Conservation (phyloP, 2,797 vertebrate species). For the Rhadinocentrus ornatus region DNA sequence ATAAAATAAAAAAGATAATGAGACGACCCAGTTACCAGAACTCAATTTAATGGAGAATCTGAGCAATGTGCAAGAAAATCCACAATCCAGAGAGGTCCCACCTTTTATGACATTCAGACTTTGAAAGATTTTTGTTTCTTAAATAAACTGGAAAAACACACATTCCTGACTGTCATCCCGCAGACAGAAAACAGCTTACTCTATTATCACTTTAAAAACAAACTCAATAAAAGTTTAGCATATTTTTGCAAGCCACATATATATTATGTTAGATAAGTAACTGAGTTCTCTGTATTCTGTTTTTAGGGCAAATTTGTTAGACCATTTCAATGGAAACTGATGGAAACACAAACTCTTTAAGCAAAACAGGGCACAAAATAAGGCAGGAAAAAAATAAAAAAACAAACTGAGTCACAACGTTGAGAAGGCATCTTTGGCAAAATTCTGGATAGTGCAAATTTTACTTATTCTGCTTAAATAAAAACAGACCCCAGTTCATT, state of each 20-base stretch:
- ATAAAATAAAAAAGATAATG: too few relatives aligned
- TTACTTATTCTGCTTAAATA: too few relatives aligned
- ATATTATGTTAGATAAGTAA: not conserved
- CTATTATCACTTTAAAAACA: not conserved
- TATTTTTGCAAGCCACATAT: not conserved
- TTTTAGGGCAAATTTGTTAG: not conserved
- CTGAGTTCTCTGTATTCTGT: not conserved
- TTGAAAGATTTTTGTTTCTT: not conserved
- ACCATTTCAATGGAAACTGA: too few relatives aligned
- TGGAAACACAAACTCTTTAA: too few relatives aligned
- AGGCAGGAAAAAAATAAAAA: too few relatives aligned
- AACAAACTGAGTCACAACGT: too few relatives aligned
- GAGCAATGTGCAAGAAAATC: not conserved
- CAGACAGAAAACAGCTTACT: not conserved
- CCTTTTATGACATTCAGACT: not conserved
- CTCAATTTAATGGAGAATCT: not conserved
- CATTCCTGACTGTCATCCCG: not conserved
- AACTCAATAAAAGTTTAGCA: not conserved
- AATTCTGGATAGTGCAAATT: too few relatives aligned
- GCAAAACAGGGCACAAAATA: too few relatives aligned
- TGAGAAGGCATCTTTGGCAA: too few relatives aligned
- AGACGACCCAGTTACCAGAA: not conserved
- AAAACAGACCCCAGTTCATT: too few relatives aligned
- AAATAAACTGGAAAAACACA: not conserved
- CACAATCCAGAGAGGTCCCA: too few relatives aligned